These are phyloP conservation scores for Epistrophe eligans DNA, from an alignment of 2,888 invertebrate species.

Conservation along the genomic window DNA sequence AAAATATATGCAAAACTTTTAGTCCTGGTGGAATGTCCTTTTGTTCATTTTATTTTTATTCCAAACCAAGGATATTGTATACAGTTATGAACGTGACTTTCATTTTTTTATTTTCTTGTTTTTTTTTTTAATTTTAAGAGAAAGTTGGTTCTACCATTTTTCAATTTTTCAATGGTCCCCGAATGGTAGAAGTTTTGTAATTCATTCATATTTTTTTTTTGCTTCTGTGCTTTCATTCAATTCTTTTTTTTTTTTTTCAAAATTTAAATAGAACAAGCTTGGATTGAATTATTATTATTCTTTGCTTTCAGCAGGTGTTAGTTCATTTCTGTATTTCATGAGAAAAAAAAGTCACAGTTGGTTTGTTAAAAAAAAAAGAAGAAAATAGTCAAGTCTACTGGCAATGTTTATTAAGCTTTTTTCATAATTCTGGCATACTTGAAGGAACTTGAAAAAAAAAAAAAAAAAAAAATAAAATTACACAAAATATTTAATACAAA, in stretches of 20 bases:
- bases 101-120: background rate
- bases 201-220: constrained; percentile 30
- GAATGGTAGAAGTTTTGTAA: constrained; percentile 38
- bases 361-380: constrained; percentile 20
- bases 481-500: background rate
- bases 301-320: constrained; percentile 27
- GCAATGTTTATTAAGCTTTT: background rate
- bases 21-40: constrained; percentile 31
- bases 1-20: constrained; percentile 12
- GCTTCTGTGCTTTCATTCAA: background rate
- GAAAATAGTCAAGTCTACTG: background rate
- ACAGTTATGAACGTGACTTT: constrained; percentile 38
- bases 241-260: constrained; percentile 15
- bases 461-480: no score
- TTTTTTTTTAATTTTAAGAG: constrained; percentile 7
- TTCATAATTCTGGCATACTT: constrained; percentile 8
- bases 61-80: constrained; percentile 21
- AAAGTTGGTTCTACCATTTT: constrained; percentile 32
- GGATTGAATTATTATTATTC: constrained; percentile 48
- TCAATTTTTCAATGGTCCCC: constrained; percentile 29
- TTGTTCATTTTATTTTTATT: constrained; percentile 24
- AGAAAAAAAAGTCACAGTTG: constrained; percentile 21
- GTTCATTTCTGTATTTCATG: background rate
- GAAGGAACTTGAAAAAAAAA: background rate
- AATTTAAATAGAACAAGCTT: constrained; percentile 28